Base-by-base conservation (phyloP, 2,113 vertebrate genomes). In the Aleadryas rufinucha region DNA sequence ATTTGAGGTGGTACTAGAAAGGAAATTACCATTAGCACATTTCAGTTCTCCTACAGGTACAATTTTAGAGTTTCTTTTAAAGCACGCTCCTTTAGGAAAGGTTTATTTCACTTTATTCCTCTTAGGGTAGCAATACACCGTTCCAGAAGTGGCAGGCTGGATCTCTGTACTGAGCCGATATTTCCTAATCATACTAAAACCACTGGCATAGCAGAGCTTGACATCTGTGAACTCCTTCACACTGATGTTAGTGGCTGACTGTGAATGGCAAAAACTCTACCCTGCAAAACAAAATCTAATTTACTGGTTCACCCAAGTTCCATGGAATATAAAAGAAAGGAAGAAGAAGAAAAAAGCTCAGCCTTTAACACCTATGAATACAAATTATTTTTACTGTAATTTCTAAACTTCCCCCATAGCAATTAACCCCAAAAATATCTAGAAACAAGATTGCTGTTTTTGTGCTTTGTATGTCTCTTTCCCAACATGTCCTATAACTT, bases 11-110 rank as follows among this genome's bases (percentile, higher is more conserved):
- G 39, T 89, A 64, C 68, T 84, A 70, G 49, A 70, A 94, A 93
- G 76, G 80, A 94, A 97, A 96, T 93, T 87, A 72, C 69, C 37
- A 89, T 79, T 89, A 80, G n/a, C 75, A 52, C 64, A 61, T 68
- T 56, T 59, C 49, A 57, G n/a, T 80, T 94, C 42, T 65, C 49
- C 53, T 69, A 42, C 4, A 60, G 39, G 41, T 50, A 50, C 27
- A 74, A 28, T 15, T 75, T 66, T 15, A 54, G 9, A 87, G 23
- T n/a, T 84, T 10, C 33, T 84, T 66, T 66, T 80, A 45, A 77
- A 77, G 24, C 31, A 23, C 4, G 41, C 11, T 44, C 18, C 17
- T 77, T 77, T 70, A 28, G 24, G 42, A 80, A 88, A 50, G 9
- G 8, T 50, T 95, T 66, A 54, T 70, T 44, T 24, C 18, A 7